Evolutionary conservation across 2,888 invertebrate genomes (phyloP).

Genomic region (Heliothis peltigera): DNA sequence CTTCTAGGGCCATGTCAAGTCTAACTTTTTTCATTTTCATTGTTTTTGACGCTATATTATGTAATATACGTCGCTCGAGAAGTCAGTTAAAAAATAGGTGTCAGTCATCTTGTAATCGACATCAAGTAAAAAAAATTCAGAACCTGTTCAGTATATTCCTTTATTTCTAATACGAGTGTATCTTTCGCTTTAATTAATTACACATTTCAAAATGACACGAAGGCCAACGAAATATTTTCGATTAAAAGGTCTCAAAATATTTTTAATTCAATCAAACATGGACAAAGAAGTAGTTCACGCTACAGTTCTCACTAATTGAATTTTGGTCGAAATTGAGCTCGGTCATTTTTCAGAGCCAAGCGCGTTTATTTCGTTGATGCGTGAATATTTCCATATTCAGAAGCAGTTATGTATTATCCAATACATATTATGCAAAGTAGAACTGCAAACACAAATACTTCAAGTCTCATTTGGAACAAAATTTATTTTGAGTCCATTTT

Average conservation of each 20-base stretch:
- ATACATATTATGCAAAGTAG: neutral
- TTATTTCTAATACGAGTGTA: too few species aligned
- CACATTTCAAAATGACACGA: neutral
- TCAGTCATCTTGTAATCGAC: too few species aligned
- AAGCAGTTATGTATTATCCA: neutral
- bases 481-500: too few species aligned
- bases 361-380: conserved; percentile 51
- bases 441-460: neutral
- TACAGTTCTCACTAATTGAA: conserved; percentile 75
- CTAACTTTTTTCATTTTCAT: too few species aligned
- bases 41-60: too few species aligned
- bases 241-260: conserved; percentile 15
- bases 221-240: conserved; percentile 6
- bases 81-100: too few species aligned
- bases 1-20: too few species aligned
- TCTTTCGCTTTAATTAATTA: neutral
- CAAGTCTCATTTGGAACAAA: too few species aligned
- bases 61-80: too few species aligned
- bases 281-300: conserved; percentile 64
- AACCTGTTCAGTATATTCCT: too few species aligned
- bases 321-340: conserved; percentile 59
- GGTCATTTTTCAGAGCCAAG: conserved; percentile 60
- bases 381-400: conserved; percentile 55
- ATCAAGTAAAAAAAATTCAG: too few species aligned
- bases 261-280: conserved; percentile 49